Percentiles rank a stretch among this genome's conserved stretches.
These are phyloP conservation scores for Otus scops DNA, from an alignment of 2,797 vertebrate genomes.

Conservation along the genomic window DNA sequence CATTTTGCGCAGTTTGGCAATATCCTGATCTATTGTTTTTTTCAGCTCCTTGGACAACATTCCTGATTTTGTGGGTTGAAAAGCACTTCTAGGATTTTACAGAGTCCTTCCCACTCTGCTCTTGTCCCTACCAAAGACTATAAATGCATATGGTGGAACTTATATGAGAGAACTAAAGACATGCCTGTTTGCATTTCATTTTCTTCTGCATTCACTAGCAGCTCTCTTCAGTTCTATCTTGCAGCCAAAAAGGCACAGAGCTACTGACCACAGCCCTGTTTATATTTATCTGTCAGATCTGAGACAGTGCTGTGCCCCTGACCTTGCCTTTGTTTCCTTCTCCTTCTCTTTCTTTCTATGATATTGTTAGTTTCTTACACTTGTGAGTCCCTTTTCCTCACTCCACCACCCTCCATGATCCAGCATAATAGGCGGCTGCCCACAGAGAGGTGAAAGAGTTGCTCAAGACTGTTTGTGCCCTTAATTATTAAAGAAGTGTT, in stretches of 20 bases:
- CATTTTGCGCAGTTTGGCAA: constrained; percentile 63
- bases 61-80: constrained; percentile 22
- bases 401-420: background rate
- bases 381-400: background rate
- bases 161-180: background rate
- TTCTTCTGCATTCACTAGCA: background rate
- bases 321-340: background rate
- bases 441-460: background rate
- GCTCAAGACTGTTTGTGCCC: background rate
- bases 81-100: constrained; percentile 57
- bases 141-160: background rate
- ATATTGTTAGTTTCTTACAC: background rate
- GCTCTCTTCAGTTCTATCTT: background rate
- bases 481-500: background rate
- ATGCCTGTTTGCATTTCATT: background rate
- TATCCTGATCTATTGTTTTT: constrained; percentile 45
- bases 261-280: background rate
- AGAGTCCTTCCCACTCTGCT: background rate
- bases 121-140: background rate
- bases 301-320: background rate
- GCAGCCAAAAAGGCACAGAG: background rate
- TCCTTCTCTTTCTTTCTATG: background rate
- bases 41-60: constrained; percentile 9
- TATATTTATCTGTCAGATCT: background rate
- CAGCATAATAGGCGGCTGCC: background rate